Conservation (phyloP, 2,888 invertebrate genomes). For the Aphidoletes aphidimyza region DNA sequence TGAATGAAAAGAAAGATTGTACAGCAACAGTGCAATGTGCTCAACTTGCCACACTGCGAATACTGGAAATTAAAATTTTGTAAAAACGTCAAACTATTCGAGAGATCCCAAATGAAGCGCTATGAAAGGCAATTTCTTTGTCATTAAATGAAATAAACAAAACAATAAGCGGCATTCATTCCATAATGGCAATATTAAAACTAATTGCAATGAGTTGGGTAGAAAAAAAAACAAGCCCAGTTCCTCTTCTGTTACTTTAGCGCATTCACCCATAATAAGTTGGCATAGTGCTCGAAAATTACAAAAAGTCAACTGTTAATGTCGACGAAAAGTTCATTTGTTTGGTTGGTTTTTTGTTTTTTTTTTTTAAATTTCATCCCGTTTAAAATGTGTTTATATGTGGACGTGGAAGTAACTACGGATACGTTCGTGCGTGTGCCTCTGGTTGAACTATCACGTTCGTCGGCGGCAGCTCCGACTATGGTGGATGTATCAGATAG, state of each 20-base stretch:
- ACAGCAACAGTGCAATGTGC: too few species aligned
- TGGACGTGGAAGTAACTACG: not conserved
- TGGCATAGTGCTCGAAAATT: not conserved
- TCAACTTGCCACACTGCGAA: too few species aligned
- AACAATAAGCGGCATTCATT: slow-evolving; percentile 52
- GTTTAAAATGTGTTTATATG: not conserved
- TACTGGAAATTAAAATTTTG: not conserved
- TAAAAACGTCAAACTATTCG: slow-evolving; percentile 29
- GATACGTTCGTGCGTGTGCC: too few species aligned
- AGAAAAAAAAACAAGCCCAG: not conserved
- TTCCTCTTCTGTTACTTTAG: not conserved
- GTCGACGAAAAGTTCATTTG: not conserved
- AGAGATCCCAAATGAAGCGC: slow-evolving; percentile 17
- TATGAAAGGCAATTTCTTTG: slow-evolving; percentile 45
- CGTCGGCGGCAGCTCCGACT: not conserved
- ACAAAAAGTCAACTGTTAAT: not conserved
- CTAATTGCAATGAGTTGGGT: slow-evolving; percentile 28
- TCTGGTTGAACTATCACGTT: not conserved
- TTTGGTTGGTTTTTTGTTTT: slow-evolving; percentile 1
- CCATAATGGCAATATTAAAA: slow-evolving; percentile 36
- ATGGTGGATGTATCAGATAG: not conserved
- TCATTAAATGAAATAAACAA: slow-evolving; percentile 53
- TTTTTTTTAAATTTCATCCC: too few species aligned
- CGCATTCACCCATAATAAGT: not conserved
- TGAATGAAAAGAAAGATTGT: not conserved